A percentile compares a stretch with the other conserved stretches of the same genome.
Evolutionary conservation across 2,113 vertebrate genomes (phyloP).

Genomic region (Daboia siamensis): DNA sequence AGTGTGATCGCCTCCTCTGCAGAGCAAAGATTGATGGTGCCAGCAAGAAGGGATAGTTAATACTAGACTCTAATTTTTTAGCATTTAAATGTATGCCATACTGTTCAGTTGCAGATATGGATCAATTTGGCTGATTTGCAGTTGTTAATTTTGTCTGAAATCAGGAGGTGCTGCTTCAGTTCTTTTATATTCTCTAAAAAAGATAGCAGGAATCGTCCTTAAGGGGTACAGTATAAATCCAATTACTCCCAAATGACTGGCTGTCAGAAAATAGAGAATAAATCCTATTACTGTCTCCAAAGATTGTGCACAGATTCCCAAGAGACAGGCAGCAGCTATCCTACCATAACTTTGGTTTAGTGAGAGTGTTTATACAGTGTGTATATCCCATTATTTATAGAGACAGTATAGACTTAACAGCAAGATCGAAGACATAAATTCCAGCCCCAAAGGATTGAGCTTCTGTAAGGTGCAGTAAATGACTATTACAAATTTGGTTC

Average conservation of each 20-base stretch:
- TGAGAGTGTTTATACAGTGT: background rate
- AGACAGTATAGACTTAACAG: conserved; percentile 12
- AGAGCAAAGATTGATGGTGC: background rate
- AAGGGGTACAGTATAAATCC: conserved; percentile 12
- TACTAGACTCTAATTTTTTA: background rate
- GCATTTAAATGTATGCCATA: background rate
- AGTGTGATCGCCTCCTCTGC: background rate
- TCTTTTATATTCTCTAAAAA: background rate
- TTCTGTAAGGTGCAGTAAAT: conserved; percentile 7
- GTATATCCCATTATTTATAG: conserved; percentile 19
- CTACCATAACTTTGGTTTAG: conserved; percentile 12
- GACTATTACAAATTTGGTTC: background rate
- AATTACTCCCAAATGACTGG: background rate
- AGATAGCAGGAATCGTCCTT: conserved; percentile 16
- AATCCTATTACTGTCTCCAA: background rate
- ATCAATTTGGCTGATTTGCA: background rate
- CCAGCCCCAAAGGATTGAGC: background rate
- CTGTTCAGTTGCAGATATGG: background rate
- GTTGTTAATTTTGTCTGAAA: conserved; percentile 10
- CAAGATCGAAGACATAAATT: background rate
- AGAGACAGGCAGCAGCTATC: conserved; percentile 7
- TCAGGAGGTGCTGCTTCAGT: background rate
- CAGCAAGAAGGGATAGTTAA: background rate
- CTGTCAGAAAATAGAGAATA: background rate
- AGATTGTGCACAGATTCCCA: conserved; percentile 15